Evolutionary conservation across 2,797 vertebrate species (phyloP).

Genomic region (Potorous gilbertii): DNA sequence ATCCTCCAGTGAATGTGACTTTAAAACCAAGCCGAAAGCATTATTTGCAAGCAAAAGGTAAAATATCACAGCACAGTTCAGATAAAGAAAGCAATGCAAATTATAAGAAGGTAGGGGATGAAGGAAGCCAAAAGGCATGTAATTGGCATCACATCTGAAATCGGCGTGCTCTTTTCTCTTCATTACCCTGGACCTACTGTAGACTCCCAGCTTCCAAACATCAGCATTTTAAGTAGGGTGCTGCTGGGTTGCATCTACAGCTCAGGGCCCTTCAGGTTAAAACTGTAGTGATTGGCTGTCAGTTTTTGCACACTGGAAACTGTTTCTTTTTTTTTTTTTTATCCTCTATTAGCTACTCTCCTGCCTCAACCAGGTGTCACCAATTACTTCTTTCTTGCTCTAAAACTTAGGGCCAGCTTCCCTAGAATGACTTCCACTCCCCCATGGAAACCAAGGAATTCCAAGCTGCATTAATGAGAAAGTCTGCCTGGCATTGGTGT

Average conservation of each 20-base stretch:
- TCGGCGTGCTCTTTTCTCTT: slow-evolving; percentile 41
- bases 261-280: slow-evolving; percentile 38
- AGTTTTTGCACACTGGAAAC: not conserved
- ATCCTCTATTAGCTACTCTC: not conserved
- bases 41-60: slow-evolving; percentile 70
- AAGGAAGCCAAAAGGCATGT: slow-evolving; percentile 38
- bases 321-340: not conserved
- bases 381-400: not conserved
- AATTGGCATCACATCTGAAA: slow-evolving; percentile 55
- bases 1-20: not conserved
- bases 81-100: slow-evolving; percentile 48
- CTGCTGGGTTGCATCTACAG: slow-evolving; percentile 34
- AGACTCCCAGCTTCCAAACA: slow-evolving; percentile 42
- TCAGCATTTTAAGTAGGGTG: not conserved
- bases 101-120: slow-evolving; percentile 35
- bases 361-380: not conserved
- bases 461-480: not conserved
- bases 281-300: slow-evolving; percentile 50
- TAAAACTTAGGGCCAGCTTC: not conserved
- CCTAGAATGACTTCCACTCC: not conserved
- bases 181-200: fast-evolving
- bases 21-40: slow-evolving; percentile 48
- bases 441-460: not conserved
- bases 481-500: not conserved
- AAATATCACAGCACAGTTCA: slow-evolving; percentile 24